Base-by-base conservation (phyloP, 2,113 vertebrate species). In the Damaliscus lunatus region DNA sequence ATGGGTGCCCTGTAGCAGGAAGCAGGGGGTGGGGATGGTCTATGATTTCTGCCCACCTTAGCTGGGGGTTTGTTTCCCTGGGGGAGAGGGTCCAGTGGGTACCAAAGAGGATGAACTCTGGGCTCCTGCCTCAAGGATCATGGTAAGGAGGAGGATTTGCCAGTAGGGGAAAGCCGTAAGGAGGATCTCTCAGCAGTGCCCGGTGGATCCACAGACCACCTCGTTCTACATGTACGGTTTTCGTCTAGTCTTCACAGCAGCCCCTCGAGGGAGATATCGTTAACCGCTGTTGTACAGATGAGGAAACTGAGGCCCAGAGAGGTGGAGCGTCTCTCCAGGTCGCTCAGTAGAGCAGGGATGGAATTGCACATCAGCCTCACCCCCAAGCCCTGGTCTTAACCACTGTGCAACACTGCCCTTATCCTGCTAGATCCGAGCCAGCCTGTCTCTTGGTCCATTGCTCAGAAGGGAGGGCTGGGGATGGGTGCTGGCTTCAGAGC, bases 391-490 rank as follows among this genome's bases (percentile, higher is more conserved):
- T 13, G 71, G 80, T 23, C 64, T 84, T 88, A 60, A 88, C 93
- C 95, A 59, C 46, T 57, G 5, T 31, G 4, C 48, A 0, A 3
- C 29, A 2, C 67, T 85, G 94, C 88, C 5, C 48, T 48, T 57
- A 67, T 48, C 92, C 97, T 83, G 80, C 82, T 94, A 64, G 96
- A 89, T 33, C 94, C 33, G 1, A 46, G 93, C 97, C 97, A 97
- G 82, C 52, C 89, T 14, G 95, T 88, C 96, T 97, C 95, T 64
- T 89, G 3, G 88, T 89, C 93, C 40, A 21, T 74, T 50, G 13
- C 93, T 88, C 13, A 25, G 85, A 92, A 94, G 74, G 55, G 52
- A 83, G 86, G 33, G 31, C 71, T 77, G 62, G 57, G 71, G 91
- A 50, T 40, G 6, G 19, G 83, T 36, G 9, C 19, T 88, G 93